Conservation (phyloP, 2,113 vertebrate genomes). For the Catharus minimus region DNA sequence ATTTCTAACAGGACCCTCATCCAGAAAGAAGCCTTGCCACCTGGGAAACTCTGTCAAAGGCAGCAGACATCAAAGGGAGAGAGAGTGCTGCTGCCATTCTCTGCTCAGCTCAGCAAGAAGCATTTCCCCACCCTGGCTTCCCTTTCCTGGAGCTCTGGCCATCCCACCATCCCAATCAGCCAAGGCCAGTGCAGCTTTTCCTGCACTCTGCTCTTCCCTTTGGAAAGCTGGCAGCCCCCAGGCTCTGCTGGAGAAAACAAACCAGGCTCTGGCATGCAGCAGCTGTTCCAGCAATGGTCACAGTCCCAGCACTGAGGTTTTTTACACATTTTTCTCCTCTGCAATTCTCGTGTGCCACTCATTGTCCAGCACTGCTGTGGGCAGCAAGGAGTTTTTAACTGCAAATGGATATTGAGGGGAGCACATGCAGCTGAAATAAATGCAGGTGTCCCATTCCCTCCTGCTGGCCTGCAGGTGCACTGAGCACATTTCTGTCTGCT, state of each 20-base stretch:
- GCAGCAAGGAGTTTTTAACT: not conserved
- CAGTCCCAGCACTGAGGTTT: not conserved
- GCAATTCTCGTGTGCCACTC: not conserved
- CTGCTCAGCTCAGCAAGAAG: constrained; percentile 3
- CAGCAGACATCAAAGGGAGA: constrained; percentile 51
- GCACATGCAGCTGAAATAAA: not conserved
- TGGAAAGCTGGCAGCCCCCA: not conserved
- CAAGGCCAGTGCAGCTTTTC: not conserved
- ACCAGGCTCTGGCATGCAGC: not conserved
- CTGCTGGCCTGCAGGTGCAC: not conserved
- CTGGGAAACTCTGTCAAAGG: constrained; percentile 22
- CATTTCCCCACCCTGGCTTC: not conserved
- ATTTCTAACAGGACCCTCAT: constrained; percentile 32
- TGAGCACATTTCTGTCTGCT: not conserved
- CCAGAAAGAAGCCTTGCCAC: constrained; percentile 20
- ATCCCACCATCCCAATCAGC: not conserved
- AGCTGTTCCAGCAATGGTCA: not conserved
- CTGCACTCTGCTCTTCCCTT: not conserved
- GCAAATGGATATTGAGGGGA: not conserved
- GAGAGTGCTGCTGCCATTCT: not conserved
- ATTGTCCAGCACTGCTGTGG: not conserved
- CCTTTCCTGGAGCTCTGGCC: not conserved
- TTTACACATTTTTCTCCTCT: rapidly evolving
- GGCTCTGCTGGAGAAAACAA: not conserved
- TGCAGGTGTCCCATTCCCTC: not conserved